These are phyloP conservation scores for Platycnemis pennipes DNA, from an alignment of 2,888 invertebrate genomes.

Conservation along the genomic window DNA sequence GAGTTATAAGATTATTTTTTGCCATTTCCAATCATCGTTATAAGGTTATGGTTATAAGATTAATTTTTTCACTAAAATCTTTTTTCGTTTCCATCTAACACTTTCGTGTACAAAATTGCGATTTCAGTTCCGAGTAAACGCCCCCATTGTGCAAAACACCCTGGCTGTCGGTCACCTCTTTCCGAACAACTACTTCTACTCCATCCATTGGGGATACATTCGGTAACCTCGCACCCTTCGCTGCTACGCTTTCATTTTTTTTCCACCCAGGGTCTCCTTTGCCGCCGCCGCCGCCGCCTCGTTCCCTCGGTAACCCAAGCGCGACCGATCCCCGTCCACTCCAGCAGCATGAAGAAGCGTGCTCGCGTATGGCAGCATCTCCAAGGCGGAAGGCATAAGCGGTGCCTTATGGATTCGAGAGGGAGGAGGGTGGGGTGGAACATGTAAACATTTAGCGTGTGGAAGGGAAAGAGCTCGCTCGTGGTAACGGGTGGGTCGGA, in stretches of 20 bases:
- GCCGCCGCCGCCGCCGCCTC: neutral
- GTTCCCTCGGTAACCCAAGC: slow-evolving; percentile 2
- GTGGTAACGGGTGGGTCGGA: neutral
- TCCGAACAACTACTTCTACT: no score
- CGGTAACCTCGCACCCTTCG: neutral
- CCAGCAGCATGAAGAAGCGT: neutral
- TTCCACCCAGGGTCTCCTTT: neutral
- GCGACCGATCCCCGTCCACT: neutral
- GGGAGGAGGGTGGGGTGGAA: neutral
- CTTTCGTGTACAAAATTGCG: no score
- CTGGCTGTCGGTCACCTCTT: no score
- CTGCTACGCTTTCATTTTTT: neutral
- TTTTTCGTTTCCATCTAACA: no score
- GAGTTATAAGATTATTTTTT: no score
- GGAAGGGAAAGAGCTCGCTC: neutral
- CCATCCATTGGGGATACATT: neutral
- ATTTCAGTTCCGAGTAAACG: no score
- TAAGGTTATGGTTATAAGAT: no score
- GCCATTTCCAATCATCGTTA: no score
- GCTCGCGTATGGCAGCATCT: slow-evolving; percentile 17
- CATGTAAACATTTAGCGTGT: neutral
- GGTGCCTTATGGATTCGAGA: slow-evolving; percentile 16
- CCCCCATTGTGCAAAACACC: no score
- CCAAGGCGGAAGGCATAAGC: neutral
- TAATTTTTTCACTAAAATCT: no score